phyloP scores from a whole-genome alignment of 2,888 invertebrate genomes.

The Mesorhabditis spiculigera region DNA sequence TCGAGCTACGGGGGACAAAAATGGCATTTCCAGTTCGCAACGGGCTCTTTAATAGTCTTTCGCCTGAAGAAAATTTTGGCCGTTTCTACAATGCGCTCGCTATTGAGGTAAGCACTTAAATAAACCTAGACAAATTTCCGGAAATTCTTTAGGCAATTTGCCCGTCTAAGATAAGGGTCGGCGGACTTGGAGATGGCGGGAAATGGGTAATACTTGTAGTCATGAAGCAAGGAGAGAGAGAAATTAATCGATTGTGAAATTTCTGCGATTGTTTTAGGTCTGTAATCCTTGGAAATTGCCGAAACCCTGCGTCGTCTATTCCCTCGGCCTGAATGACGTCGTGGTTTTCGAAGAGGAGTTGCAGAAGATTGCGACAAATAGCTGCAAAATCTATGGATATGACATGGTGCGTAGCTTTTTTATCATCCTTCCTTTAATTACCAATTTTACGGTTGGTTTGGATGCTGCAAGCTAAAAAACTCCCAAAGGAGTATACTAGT shows the following conservation, averaged over 20 bases:
- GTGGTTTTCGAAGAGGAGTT: background rate
- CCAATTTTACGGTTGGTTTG: no score
- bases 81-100: background rate
- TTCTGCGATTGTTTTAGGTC: no score
- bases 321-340: background rate
- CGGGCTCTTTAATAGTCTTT: no score
- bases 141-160: background rate
- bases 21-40: no score
- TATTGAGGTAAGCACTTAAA: background rate
- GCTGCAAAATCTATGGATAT: conserved; percentile 3
- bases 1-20: no score
- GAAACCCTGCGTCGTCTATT: background rate
- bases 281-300: background rate
- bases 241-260: no score
- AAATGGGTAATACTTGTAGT: no score
- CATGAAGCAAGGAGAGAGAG: no score
- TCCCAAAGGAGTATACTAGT: no score
- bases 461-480: no score
- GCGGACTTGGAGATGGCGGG: background rate
- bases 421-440: no score
- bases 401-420: background rate
- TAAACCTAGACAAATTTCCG: background rate
- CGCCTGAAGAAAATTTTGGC: no score
- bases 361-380: background rate
- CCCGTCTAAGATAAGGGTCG: background rate